Percentiles rank a stretch among this genome's conserved stretches.
These are phyloP conservation scores for Bubo blakistoni DNA, from an alignment of 2,113 vertebrate genomes.

Conservation along the genomic window DNA sequence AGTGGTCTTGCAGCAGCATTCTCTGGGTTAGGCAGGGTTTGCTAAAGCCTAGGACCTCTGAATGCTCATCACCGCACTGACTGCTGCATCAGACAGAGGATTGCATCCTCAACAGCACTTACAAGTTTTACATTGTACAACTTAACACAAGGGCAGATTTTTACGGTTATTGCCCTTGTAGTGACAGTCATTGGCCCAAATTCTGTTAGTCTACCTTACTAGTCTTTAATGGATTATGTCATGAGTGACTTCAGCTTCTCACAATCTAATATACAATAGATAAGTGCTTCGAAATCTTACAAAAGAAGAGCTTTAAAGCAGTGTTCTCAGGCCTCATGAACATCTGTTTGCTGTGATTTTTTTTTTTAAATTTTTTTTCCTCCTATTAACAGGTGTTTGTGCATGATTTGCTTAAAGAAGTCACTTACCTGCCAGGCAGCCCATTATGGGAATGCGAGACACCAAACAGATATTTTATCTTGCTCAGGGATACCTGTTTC, in stretches of 20 bases:
- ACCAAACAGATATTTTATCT: not conserved
- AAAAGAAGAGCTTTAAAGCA: not conserved
- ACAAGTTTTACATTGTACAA: not conserved
- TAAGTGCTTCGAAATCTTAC: not conserved
- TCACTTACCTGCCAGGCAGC: not conserved
- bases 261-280: not conserved
- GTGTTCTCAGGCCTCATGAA: not conserved
- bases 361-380: too few species aligned
- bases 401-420: not conserved
- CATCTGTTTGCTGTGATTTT: not conserved
- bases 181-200: not conserved
- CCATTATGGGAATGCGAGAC: rapidly evolving
- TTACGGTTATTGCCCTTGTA: not conserved
- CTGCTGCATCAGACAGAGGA: rapidly evolving
- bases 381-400: not conserved
- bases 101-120: not conserved
- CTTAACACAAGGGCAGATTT: not conserved
- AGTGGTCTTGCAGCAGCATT: not conserved
- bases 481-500: not conserved
- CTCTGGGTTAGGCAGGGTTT: not conserved
- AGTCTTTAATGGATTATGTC: not conserved
- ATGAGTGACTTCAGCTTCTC: not conserved
- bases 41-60: not conserved
- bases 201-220: not conserved
- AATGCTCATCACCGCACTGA: rapidly evolving